Evolutionary conservation across 1,140 invertebrate genomes (phyloP), one percentile per base, ranked within the genome.

Genomic region (Calosoma granatense): DNA sequence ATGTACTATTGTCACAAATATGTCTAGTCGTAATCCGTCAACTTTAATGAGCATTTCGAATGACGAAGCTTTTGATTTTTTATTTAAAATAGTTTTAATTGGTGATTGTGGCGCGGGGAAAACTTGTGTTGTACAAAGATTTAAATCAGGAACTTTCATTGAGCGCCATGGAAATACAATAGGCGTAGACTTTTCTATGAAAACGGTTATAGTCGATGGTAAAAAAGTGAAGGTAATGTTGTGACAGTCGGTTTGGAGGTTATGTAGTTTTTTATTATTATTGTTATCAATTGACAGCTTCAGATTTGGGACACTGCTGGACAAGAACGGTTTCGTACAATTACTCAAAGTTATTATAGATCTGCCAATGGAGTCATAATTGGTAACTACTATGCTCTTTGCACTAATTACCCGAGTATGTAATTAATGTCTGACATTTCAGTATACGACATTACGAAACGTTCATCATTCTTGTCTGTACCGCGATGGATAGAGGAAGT

Each of bases 181-280:
- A 65, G 93, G 93, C 53, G 93, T 97, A 21, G 94, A 97, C 76
- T 97, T 96, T 75, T 94, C 91, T 57, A 96, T 96, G 92, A 96
- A 96, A 82, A 95, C 92, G 20, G 80, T 97, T 6, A 78, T 88
- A 56, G 84, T 97, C 51, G 92, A 96, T 74, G 88, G 87, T 14
- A 96, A 96, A 75, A 85, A 86, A 78, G 85, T 96, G 56, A 96
- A 97, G 84, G 92, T 94, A 76, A 71, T 63, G n/a, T n/a, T 67
- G 41, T 19, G 54, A 19, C 39, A 52, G 23, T 53, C 30, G 56
- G 54, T 54, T 51, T 2, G 56, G 26, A 20, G 23, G 55, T 14
- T 22, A 22, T 17, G 23, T 19, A 54, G 51, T n/a, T n/a, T 58
- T 51, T 59, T 55, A 51, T 56, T 53, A 22, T 56, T 54, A 19